These are phyloP conservation scores for Blennius ocellaris DNA, from an alignment of 2,113 vertebrate species.

Conservation along the genomic window DNA sequence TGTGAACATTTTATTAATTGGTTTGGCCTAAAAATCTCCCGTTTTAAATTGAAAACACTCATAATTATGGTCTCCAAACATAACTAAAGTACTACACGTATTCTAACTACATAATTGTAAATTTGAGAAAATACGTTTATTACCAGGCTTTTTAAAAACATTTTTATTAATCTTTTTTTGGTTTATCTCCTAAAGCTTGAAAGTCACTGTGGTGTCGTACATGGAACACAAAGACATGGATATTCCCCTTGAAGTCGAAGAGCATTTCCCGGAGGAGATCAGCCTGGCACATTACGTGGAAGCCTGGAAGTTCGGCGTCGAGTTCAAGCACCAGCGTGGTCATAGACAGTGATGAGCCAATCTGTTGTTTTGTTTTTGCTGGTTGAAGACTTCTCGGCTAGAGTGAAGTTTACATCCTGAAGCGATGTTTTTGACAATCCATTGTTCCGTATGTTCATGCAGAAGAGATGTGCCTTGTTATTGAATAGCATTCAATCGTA, in stretches of 20 bases:
- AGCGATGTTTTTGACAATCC: not conserved
- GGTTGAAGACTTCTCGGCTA: not conserved
- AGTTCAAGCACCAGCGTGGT: constrained; percentile 80
- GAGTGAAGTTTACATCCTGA: constrained; percentile 53
- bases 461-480: constrained; percentile 45
- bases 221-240: constrained; percentile 86
- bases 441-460: constrained; percentile 7
- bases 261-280: constrained; percentile 85
- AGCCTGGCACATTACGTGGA: constrained; percentile 79
- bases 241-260: constrained; percentile 77
- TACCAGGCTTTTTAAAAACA: too few species aligned
- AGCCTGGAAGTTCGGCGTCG: constrained; percentile 87
- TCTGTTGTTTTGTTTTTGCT: not conserved
- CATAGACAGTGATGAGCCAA: constrained; percentile 58
- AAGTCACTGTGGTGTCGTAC: constrained; percentile 81
- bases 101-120: too few species aligned
- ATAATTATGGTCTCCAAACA: too few species aligned
- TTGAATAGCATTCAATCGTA: not conserved
- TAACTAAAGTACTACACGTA: too few species aligned
- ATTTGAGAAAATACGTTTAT: too few species aligned
- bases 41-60: too few species aligned
- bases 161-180: too few species aligned
- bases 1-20: too few species aligned
- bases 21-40: too few species aligned
- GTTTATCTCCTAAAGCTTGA: constrained; percentile 83